A percentile compares a stretch with the other conserved stretches of the same genome.
These are phyloP conservation scores for Chionis minor DNA, from an alignment of 2,113 vertebrate genomes.

Conservation along the genomic window DNA sequence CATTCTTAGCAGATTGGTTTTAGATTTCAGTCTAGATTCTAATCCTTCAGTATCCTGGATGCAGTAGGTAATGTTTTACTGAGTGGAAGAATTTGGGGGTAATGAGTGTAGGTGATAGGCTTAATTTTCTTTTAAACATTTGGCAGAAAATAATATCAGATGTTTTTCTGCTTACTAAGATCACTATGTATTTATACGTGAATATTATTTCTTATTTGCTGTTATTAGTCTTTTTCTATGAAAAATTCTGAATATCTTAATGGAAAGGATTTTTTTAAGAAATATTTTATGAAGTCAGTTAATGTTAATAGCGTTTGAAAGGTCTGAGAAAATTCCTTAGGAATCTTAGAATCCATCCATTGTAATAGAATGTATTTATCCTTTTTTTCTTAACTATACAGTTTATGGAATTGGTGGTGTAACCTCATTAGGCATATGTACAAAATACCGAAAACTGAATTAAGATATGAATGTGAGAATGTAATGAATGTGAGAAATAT, in stretches of 20 bases:
- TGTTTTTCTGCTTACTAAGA: not conserved
- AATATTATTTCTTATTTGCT: not conserved
- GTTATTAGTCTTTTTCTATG: not conserved
- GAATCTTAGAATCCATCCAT: not conserved
- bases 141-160: not conserved
- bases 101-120: not conserved
- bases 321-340: not conserved
- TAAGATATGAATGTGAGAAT: not conserved
- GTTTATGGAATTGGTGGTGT: not conserved
- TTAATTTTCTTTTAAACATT: not conserved
- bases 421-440: not conserved
- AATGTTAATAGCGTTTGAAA: not conserved
- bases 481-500: not conserved
- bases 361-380: not conserved
- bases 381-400: not conserved
- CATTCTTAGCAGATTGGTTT: slow-evolving; percentile 47
- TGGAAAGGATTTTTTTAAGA: not conserved
- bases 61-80: not conserved
- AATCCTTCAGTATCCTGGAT: not conserved
- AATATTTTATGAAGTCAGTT: not conserved
- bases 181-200: not conserved
- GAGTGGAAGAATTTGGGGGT: not conserved
- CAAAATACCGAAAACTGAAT: not conserved
- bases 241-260: not conserved
- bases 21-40: slow-evolving; percentile 58